phyloP scores from a whole-genome alignment of 2,797 vertebrate species.

The Scyliorhinus canicula region DNA sequence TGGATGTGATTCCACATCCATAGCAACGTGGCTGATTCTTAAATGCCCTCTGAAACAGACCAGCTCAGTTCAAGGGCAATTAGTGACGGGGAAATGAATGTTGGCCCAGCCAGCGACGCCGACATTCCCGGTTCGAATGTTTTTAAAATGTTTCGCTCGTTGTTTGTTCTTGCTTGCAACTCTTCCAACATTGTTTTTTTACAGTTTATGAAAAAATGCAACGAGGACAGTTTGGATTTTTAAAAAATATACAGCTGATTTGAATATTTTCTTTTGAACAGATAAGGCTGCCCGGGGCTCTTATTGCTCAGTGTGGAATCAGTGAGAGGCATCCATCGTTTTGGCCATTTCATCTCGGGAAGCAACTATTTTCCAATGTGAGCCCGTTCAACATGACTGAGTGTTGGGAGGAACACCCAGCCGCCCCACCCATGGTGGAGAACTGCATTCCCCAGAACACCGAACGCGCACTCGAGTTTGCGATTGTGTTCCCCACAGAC shows the following conservation, averaged over 20 bases:
- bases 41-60: too few species aligned
- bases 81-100: too few species aligned
- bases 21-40: too few species aligned
- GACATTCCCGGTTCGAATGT: too few species aligned
- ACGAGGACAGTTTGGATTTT: not conserved
- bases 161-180: not conserved
- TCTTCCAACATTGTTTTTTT: too few species aligned
- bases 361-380: constrained; percentile 1
- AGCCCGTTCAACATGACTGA: constrained; percentile 63
- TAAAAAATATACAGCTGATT: not conserved
- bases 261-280: not conserved
- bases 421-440: constrained; percentile 75
- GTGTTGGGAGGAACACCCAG: constrained; percentile 79
- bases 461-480: constrained; percentile 81
- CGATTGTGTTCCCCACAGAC: constrained; percentile 85
- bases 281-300: not conserved
- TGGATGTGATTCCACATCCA: too few species aligned
- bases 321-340: not conserved
- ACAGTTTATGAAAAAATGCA: not conserved
- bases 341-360: not conserved
- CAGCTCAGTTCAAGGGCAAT: too few species aligned
- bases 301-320: not conserved
- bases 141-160: not conserved
- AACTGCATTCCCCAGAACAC: constrained; percentile 71
- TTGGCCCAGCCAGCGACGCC: too few species aligned